Evolutionary conservation across 2,888 invertebrate species (phyloP), one percentile per base, ranked within the genome.

Genomic region (Phyto melanocephala): DNA sequence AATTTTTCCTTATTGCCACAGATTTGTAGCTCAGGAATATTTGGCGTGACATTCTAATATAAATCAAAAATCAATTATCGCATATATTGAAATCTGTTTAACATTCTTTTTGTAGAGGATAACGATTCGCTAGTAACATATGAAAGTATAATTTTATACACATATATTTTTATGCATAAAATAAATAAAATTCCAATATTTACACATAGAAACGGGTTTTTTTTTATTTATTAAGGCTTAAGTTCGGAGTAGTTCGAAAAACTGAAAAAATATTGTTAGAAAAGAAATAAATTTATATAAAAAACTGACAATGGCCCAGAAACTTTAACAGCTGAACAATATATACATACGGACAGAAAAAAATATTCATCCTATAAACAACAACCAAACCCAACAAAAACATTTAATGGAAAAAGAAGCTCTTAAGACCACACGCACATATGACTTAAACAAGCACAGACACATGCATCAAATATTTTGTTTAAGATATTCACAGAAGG

Each of bases 401-500:
- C 45, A 22, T 37, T 37, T 47, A 65, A 65, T 56, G 65, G 10
- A 37, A 65, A 5, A 50, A 47, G 24, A 33, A 67, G 37, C 17
- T 67, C 65, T 65, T 50, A 67, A 67, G 47, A 67, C 40, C 68
- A 45, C 60, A 52, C 60, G 50, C 60, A 52, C 40, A 42, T 33
- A 74, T 45, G 28, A 28, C 24, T 45, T 28, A 52, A 50, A 54
- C 17, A 20, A 10, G 13, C n/a, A 42, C 1, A 20, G 2, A 15
- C 33, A 24, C 1, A 45, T 37, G 40, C n/a, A 76, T 40, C 52
- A 33, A 28, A 45, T 40, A n/a, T 10, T 1, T 17, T 28, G n/a
- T n/a, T 28, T 28, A 5, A 28, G 28, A 28, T 11, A 1, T 22
- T 50, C 15, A 45, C 11, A 17, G 15, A 1, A 45, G 15, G 60